Evolutionary conservation across 2,888 invertebrate species (phyloP).

Genomic region (Aspidiotus destructor): DNA sequence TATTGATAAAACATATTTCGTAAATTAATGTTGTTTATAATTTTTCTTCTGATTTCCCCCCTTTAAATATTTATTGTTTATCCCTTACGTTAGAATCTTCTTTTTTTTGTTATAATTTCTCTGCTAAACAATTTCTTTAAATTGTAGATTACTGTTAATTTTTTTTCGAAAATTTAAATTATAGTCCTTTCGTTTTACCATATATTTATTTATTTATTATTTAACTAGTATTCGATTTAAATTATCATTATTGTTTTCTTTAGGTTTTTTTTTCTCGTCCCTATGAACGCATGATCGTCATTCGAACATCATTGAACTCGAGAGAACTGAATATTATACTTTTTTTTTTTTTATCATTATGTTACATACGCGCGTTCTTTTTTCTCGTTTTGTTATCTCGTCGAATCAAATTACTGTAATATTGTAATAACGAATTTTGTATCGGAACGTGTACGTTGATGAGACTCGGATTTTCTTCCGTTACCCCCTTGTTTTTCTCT

Average conservation of each 20-base stretch:
- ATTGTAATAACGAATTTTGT: too few species aligned
- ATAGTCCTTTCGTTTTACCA: neutral
- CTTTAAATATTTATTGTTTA: neutral
- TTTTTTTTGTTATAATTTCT: neutral
- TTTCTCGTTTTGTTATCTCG: too few species aligned
- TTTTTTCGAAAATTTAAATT: neutral
- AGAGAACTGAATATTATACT: neutral
- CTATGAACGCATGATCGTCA: too few species aligned
- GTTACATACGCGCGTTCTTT: neutral
- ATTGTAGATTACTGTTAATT: neutral
- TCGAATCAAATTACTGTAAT: too few species aligned
- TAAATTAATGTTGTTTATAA: neutral
- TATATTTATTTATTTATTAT: conserved; percentile 6
- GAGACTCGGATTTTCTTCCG: too few species aligned
- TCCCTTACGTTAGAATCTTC: neutral
- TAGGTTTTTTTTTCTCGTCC: conserved; percentile 1
- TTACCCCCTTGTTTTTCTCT: too few species aligned
- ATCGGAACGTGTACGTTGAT: too few species aligned
- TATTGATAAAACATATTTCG: neutral
- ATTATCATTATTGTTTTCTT: neutral
- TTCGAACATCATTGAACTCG: neutral
- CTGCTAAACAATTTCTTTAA: too few species aligned
- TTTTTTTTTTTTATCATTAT: neutral
- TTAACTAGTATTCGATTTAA: conserved; percentile 12
- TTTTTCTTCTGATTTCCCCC: neutral